phyloP scores from a whole-genome alignment of 2,888 invertebrate genomes.

The Rosalia funebris region DNA sequence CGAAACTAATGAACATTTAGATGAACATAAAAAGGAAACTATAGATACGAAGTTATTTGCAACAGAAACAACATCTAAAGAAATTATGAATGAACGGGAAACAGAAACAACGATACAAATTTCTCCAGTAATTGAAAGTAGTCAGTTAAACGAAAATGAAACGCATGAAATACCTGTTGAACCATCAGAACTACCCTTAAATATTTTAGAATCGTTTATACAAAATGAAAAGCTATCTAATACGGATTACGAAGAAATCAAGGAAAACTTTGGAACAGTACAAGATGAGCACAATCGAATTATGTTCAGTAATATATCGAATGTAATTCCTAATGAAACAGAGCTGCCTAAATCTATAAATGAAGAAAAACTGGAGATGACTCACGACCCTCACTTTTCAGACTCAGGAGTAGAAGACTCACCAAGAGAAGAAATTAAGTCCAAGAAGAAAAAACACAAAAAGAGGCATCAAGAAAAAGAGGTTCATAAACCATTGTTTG shows the following conservation, averaged over 20 bases:
- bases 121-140: too few relatives aligned
- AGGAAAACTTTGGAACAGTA: not conserved
- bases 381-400: not conserved
- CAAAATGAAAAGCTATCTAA: not conserved
- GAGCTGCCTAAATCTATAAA: too few relatives aligned
- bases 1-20: not conserved
- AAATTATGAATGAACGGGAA: not conserved
- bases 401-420: conserved; percentile 17
- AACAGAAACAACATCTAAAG: not conserved
- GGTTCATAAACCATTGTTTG: not conserved
- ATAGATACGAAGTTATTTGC: not conserved
- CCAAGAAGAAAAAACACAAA: conserved; percentile 28
- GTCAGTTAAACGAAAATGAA: not conserved
- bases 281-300: too few relatives aligned
- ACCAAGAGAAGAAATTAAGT: conserved; percentile 15
- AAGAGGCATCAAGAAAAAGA: conserved; percentile 22
- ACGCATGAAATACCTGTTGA: not conserved
- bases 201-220: not conserved
- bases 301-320: too few relatives aligned
- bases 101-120: not conserved
- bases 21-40: not conserved
- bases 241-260: not conserved
- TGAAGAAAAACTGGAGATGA: not conserved
- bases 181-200: not conserved
- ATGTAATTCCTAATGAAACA: too few relatives aligned